Conservation (phyloP, 2,113 vertebrate species). For the Gavia stellata region DNA sequence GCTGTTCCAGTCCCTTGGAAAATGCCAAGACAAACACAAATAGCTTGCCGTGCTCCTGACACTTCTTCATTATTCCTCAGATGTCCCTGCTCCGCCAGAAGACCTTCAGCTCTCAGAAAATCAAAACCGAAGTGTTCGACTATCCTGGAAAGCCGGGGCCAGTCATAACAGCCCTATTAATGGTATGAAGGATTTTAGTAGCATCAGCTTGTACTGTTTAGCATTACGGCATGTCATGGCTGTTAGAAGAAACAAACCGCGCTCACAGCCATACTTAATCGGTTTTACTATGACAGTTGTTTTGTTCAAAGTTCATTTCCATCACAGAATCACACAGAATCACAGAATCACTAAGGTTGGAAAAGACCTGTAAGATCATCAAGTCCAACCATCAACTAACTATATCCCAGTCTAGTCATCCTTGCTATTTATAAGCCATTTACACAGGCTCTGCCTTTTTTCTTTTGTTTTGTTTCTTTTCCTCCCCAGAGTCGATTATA, state of each 20-base stretch:
- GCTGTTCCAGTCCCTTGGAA: neutral
- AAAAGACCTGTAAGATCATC: too few species aligned
- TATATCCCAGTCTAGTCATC: too few species aligned
- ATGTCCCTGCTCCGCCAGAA: constrained; percentile 85
- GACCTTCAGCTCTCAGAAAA: constrained; percentile 81
- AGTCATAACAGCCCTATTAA: constrained; percentile 85
- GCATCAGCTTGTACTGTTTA: neutral
- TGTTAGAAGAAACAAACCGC: neutral
- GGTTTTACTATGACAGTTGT: neutral
- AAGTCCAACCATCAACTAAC: too few species aligned
- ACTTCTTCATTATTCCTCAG: constrained; percentile 56
- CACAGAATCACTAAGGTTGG: too few species aligned
- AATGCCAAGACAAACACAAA: neutral
- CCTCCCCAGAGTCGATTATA: constrained; percentile 82
- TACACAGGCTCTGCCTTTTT: neutral
- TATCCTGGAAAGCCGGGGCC: constrained; percentile 86
- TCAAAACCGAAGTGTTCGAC: constrained; percentile 80
- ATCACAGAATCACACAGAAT: too few species aligned
- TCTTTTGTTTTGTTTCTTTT: neutral
- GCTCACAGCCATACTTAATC: neutral
- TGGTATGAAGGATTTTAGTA: constrained; percentile 70
- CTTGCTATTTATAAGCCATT: neutral
- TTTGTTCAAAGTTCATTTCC: neutral
- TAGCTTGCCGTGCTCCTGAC: neutral
- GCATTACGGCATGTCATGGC: neutral